Percentiles rank a stretch among this genome's conserved stretches.
phyloP scores from a whole-genome alignment of 2,113 vertebrate species.

The Leucoraja erinaceus region DNA sequence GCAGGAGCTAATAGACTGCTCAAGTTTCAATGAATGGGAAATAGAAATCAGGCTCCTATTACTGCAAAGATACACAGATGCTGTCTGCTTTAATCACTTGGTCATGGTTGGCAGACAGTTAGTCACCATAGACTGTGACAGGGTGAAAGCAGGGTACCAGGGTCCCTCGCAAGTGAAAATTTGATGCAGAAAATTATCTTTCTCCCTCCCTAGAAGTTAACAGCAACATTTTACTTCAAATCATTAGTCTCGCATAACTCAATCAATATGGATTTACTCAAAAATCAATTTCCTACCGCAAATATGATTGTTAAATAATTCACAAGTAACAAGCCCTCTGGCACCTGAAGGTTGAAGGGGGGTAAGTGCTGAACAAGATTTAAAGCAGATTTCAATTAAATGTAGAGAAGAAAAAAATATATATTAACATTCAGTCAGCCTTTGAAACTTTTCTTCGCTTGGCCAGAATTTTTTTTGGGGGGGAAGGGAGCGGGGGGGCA shows the following conservation, averaged over 20 bases:
- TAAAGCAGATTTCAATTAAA: constrained; percentile 60
- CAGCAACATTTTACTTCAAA: constrained; percentile 54
- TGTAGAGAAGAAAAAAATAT: constrained; percentile 43
- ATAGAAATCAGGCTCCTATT: constrained; percentile 67
- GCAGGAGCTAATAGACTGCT: constrained; percentile 62
- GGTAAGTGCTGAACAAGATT: constrained; percentile 50
- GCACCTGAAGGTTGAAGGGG: constrained; percentile 54
- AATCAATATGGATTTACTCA: constrained; percentile 70
- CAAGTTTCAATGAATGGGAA: constrained; percentile 60
- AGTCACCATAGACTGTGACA: constrained; percentile 63
- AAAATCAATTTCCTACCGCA: constrained; percentile 68
- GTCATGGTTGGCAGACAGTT: constrained; percentile 67
- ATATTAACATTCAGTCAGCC: constrained; percentile 42
- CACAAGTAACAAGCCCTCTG: constrained; percentile 59
- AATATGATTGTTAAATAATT: constrained; percentile 77
- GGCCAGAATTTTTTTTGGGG: constrained; percentile 47
- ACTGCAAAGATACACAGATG: constrained; percentile 57
- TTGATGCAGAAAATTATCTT: constrained; percentile 56
- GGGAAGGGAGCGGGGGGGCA: constrained; percentile 38
- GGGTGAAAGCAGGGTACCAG: constrained; percentile 56
- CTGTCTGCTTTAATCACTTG: constrained; percentile 59
- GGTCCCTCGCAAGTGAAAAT: constrained; percentile 54
- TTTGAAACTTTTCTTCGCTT: constrained; percentile 51
- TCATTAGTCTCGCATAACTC: constrained; percentile 66
- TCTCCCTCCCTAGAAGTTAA: constrained; percentile 45